Evolutionary conservation across 1,140 invertebrate genomes (phyloP).

Genomic region (Goniozus legneri): DNA sequence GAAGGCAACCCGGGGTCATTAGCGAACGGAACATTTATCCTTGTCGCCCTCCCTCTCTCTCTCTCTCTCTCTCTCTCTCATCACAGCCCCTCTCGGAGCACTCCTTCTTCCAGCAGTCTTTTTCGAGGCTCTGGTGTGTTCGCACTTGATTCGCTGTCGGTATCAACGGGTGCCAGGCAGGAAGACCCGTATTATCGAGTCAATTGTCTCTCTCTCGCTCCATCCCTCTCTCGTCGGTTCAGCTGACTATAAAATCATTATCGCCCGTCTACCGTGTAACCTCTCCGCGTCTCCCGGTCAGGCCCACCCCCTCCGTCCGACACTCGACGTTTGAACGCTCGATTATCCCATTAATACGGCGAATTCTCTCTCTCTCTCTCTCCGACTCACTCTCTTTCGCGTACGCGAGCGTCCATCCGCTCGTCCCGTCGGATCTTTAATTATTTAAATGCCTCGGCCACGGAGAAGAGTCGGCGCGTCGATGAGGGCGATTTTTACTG

Average conservation of each 20-base stretch:
- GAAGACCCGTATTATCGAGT: conserved; percentile 53
- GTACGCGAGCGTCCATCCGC: conserved; percentile 34
- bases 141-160: conserved; percentile 49
- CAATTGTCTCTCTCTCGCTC: conserved; percentile 50
- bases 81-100: too few species aligned
- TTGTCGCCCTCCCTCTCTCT: conserved; percentile 26
- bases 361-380: too few species aligned
- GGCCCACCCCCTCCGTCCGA: conserved; percentile 8
- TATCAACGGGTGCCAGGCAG: conserved; percentile 54
- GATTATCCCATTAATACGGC: conserved; percentile 53
- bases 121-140: conserved; percentile 30
- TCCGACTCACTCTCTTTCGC: too few species aligned
- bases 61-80: not conserved
- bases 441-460: conserved; percentile 48
- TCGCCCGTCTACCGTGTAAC: conserved; percentile 38
- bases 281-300: conserved; percentile 2
- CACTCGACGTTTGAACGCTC: conserved; percentile 37
- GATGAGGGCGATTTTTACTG: not conserved
- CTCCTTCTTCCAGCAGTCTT: conserved; percentile 11
- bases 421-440: conserved; percentile 46
- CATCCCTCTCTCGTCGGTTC: conserved; percentile 29
- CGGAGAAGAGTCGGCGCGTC: conserved; percentile 18
- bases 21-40: conserved; percentile 46
- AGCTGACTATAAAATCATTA: conserved; percentile 54
- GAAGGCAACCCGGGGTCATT: conserved; percentile 38